Base-by-base conservation (phyloP, 2,888 invertebrate genomes). In the Podotricha telesiphe region DNA sequence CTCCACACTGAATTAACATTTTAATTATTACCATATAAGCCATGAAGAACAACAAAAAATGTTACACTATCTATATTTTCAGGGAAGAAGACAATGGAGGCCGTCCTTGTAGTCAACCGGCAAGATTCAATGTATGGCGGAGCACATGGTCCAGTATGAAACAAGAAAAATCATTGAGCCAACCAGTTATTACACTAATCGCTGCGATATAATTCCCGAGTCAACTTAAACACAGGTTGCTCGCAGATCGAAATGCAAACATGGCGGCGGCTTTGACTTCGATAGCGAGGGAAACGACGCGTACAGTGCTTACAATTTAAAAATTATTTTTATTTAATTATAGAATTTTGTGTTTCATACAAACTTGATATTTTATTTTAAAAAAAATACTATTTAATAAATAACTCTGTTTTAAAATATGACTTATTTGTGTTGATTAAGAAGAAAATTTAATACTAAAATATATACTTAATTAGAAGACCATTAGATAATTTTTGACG, bases 151-250 rank as follows among this genome's bases (percentile, higher is more conserved):
- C 59, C 59, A 69, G 67, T 77, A 84, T 86, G 86, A 86, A 89
- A 88, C 84, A 86, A 88, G 87, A 91, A 90, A 91, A 90, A 88
- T 84, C 80, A 79, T 80, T 83, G 83, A 85, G 80, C 86, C 88
- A 91, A 91, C 91, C 92, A 91, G 93, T 93, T 92, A 93, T 93
- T 93, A 93, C 91, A 87, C 93, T 93, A 93, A 93, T 93, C 92
- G 92, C 86, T 84, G 86, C 88, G 90, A 93, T 93, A 93, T 93
- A 92, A 93, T 93, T 93, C 91, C 89, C 86, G 84, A 91, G 91
- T 92, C 89, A 91, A 91, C 90, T 90, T 93, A 93, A 93, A 93
- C 93, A 93, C 93, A 91, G 93, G 93, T 92, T 89, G 88, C 84
- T 88, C 87, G 90, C 88, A 85, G 88, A 89, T 89, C 90, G 93